Conservation (phyloP, 92 coral and sea anemone genomes). For the Pocillopora grandis region DNA sequence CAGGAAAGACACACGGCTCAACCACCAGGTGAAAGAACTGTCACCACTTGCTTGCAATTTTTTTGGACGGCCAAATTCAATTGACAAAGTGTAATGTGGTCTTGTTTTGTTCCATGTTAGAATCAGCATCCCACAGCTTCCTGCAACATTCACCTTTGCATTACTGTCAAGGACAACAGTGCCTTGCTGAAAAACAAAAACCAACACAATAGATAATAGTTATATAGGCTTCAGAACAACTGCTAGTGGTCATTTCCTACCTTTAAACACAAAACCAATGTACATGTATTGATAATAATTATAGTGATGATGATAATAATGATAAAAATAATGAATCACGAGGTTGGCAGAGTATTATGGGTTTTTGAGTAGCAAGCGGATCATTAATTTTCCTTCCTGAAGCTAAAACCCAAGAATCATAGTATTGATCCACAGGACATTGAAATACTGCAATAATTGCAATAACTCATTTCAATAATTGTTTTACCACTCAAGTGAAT, state of each 20-base stretch:
- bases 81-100: neutral
- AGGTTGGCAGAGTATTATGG: too few relatives aligned
- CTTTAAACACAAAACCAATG: too few relatives aligned
- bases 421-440: too few relatives aligned
- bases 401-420: too few relatives aligned
- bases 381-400: too few relatives aligned
- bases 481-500: too few relatives aligned
- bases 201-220: neutral
- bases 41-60: neutral
- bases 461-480: too few relatives aligned
- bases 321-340: too few relatives aligned
- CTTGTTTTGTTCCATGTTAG: slow-evolving; percentile 20
- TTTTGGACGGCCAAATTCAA: neutral
- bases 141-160: neutral
- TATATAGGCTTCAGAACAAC: neutral
- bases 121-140: slow-evolving; percentile 1
- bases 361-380: too few relatives aligned
- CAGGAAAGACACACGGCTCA: neutral
- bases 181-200: neutral
- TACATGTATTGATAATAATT: too few relatives aligned
- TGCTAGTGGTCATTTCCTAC: neutral
- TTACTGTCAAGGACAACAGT: neutral
- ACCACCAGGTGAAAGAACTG: neutral
- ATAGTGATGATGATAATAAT: too few relatives aligned
- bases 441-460: too few relatives aligned